Evolutionary conservation across 2,888 invertebrate species (phyloP).

Genomic region (Drosophila ochracea): DNA sequence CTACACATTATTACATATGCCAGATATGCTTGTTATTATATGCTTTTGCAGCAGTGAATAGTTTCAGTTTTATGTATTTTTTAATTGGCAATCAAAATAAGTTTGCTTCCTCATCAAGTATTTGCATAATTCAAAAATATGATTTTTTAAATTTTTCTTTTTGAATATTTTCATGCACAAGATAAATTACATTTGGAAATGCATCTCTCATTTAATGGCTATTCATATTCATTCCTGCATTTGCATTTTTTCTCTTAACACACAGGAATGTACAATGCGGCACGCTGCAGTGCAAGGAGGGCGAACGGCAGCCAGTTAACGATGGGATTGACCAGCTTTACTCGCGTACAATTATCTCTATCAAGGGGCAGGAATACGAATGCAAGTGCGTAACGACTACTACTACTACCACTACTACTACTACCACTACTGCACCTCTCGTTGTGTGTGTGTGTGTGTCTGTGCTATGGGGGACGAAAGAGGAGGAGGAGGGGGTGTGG

Average conservation of each 20-base stretch:
- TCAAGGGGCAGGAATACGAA: slow-evolving; percentile 95
- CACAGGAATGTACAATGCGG: slow-evolving; percentile 96
- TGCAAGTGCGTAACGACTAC: slow-evolving; percentile 94
- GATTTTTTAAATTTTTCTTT: no score
- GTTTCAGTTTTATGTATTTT: not conserved
- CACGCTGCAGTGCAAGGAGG: slow-evolving; percentile 96
- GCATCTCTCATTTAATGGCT: not conserved
- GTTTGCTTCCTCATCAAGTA: not conserved
- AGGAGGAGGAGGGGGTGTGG: not conserved
- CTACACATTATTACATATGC: not conserved
- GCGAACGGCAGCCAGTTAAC: slow-evolving; percentile 92
- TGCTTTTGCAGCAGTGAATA: not conserved
- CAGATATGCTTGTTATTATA: not conserved
- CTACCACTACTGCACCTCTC: not conserved
- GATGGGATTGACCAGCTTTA: slow-evolving; percentile 93
- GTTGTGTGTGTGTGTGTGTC: not conserved
- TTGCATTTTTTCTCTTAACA: not conserved
- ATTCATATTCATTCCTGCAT: not conserved
- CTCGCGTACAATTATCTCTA: slow-evolving; percentile 95
- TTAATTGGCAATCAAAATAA: not conserved
- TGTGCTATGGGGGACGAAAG: not conserved
- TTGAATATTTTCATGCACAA: not conserved
- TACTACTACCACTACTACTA: not conserved
- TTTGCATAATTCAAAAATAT: no score
- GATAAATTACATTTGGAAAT: not conserved